Conservation (phyloP, 2,888 invertebrate genomes). For the Drosophila tanythrix region DNA sequence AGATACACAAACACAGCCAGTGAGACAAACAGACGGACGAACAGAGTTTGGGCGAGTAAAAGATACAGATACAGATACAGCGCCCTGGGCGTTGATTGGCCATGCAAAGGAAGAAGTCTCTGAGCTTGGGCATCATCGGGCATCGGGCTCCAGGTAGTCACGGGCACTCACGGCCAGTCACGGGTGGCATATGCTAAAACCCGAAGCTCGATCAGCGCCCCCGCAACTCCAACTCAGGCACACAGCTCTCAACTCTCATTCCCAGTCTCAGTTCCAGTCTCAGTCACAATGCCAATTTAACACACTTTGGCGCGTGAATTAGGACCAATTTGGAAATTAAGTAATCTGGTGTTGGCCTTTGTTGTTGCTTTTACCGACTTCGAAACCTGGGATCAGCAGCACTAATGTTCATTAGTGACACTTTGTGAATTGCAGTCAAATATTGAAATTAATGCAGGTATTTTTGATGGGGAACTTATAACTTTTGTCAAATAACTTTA, state of each 20-base stretch:
- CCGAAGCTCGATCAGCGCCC: conserved; percentile 53
- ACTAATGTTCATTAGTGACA: conserved; percentile 71
- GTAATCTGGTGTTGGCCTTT: conserved; percentile 75
- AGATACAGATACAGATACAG: conserved; percentile 52
- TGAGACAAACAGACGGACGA: conserved; percentile 22
- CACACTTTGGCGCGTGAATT: conserved; percentile 84
- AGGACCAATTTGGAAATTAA: conserved; percentile 83
- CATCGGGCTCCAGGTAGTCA: conserved; percentile 63
- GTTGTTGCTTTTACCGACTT: conserved; percentile 27
- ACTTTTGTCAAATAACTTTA: background rate
- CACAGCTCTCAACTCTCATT: conserved; percentile 11
- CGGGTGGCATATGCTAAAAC: conserved; percentile 79
- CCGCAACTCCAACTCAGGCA: conserved; percentile 32
- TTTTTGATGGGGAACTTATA: conserved; percentile 6
- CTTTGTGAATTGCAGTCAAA: conserved; percentile 46
- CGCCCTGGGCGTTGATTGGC: conserved; percentile 80
- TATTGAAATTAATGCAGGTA: conserved; percentile 39
- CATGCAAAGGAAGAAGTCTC: conserved; percentile 63
- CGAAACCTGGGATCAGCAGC: conserved; percentile 31
- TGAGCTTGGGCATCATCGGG: conserved; percentile 14
- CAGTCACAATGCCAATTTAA: conserved; percentile 75
- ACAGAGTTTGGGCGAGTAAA: conserved; percentile 26
- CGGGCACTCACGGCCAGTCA: conserved; percentile 68
- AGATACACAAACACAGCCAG: conserved; percentile 27
- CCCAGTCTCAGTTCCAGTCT: conserved; percentile 18